These are phyloP conservation scores for Cryptus armator DNA, from an alignment of 2,888 invertebrate genomes.

Conservation along the genomic window DNA sequence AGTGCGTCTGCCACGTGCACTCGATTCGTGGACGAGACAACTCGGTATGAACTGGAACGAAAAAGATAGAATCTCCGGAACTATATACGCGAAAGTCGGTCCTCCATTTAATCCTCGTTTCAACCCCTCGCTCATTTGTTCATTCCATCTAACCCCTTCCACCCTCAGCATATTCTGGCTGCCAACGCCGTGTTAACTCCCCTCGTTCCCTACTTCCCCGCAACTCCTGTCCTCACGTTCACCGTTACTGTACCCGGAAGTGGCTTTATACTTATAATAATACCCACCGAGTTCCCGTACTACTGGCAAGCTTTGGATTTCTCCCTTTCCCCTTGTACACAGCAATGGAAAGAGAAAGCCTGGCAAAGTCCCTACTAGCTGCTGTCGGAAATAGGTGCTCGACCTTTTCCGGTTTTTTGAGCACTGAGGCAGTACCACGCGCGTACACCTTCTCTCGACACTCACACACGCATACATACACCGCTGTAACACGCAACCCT, in stretches of 20 bases:
- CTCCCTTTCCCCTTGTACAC: constrained; percentile 32
- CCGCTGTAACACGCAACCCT: neutral
- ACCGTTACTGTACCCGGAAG: constrained; percentile 67
- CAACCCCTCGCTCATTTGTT: constrained; percentile 41
- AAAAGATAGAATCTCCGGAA: constrained; percentile 41
- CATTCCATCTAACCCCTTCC: constrained; percentile 40
- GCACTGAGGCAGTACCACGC: constrained; percentile 4
- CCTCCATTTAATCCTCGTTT: constrained; percentile 69
- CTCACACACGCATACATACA: constrained; percentile 2
- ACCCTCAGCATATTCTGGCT: constrained; percentile 47
- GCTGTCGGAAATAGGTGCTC: constrained; percentile 73
- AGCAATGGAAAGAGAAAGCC: constrained; percentile 54
- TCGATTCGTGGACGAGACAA: constrained; percentile 48
- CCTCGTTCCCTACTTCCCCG: constrained; percentile 35
- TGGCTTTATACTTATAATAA: constrained; percentile 75
- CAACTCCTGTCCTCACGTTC: constrained; percentile 49
- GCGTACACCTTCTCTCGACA: neutral
- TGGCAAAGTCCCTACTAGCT: constrained; percentile 32
- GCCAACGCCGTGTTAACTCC: constrained; percentile 51
- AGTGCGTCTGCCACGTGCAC: constrained; percentile 9
- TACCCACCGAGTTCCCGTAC: constrained; percentile 55
- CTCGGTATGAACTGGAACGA: constrained; percentile 33
- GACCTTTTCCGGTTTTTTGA: constrained; percentile 72
- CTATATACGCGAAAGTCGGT: constrained; percentile 41
- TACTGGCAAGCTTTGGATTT: constrained; percentile 28